Conservation (phyloP, 1,140 invertebrate species). For the Trypoxylus dichotomus region DNA sequence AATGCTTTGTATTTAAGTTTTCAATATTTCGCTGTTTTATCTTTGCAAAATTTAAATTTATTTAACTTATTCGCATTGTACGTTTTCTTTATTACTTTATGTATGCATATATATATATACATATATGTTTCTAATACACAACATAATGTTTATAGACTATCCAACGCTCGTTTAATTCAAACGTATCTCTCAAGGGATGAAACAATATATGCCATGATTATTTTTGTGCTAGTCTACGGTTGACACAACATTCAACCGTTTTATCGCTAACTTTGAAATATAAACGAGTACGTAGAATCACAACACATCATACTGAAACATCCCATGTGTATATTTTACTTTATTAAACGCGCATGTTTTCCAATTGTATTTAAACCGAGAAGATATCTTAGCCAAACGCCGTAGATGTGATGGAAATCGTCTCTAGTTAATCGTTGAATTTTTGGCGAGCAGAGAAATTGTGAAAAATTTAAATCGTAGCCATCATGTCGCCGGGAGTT, state of each 20-base stretch:
- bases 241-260: conserved; percentile 39
- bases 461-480: too few species aligned
- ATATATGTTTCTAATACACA: conserved; percentile 1
- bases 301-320: conserved; percentile 32
- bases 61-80: too few species aligned
- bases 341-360: conserved; percentile 24
- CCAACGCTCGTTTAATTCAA: neutral
- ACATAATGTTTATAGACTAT: neutral
- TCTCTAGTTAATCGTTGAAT: neutral
- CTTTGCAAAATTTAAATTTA: too few species aligned
- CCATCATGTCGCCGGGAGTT: neutral
- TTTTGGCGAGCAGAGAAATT: too few species aligned
- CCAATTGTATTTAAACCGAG: neutral
- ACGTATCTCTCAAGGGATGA: conserved; percentile 43
- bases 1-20: too few species aligned
- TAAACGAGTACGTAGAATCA: neutral
- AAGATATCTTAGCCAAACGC: neutral
- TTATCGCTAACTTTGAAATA: conserved; percentile 5
- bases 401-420: neutral
- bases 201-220: conserved; percentile 44
- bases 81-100: too few species aligned
- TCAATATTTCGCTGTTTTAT: too few species aligned
- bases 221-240: conserved; percentile 49
- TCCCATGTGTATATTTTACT: conserved; percentile 27
- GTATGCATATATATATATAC: too few species aligned